Conservation (phyloP, 2,888 invertebrate genomes). For the Mactromeris polynyma region DNA sequence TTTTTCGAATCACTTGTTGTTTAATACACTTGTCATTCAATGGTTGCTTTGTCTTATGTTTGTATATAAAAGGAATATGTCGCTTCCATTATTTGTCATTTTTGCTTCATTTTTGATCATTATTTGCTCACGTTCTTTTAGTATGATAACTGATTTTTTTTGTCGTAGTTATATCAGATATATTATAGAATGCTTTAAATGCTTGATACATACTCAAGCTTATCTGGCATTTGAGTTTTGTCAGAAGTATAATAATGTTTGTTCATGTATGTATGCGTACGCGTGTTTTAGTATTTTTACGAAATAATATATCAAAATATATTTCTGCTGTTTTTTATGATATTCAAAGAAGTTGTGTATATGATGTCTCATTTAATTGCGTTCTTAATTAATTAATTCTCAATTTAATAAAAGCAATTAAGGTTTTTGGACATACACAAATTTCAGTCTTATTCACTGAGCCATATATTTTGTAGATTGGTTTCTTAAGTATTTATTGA, state of each 20-base stretch:
- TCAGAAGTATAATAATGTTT: background rate
- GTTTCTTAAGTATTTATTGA: no score
- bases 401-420: no score
- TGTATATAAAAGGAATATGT: background rate
- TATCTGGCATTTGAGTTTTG: background rate
- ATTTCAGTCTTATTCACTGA: no score
- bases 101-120: constrained; percentile 2
- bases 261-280: background rate
- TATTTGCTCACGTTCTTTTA: constrained; percentile 4
- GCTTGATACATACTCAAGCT: background rate
- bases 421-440: no score
- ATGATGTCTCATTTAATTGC: no score
- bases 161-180: constrained; percentile 15
- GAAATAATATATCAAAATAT: background rate
- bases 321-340: background rate
- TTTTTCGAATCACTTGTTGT: constrained; percentile 1
- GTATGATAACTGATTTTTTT: background rate
- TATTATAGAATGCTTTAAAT: background rate
- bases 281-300: background rate
- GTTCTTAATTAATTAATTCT: no score
- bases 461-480: no score
- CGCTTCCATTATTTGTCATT: background rate
- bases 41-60: background rate
- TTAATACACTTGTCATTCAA: background rate
- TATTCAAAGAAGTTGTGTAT: no score